These are phyloP conservation scores for Meloidogyne floridensis DNA, from an alignment of 1,140 invertebrate species.

Conservation along the genomic window DNA sequence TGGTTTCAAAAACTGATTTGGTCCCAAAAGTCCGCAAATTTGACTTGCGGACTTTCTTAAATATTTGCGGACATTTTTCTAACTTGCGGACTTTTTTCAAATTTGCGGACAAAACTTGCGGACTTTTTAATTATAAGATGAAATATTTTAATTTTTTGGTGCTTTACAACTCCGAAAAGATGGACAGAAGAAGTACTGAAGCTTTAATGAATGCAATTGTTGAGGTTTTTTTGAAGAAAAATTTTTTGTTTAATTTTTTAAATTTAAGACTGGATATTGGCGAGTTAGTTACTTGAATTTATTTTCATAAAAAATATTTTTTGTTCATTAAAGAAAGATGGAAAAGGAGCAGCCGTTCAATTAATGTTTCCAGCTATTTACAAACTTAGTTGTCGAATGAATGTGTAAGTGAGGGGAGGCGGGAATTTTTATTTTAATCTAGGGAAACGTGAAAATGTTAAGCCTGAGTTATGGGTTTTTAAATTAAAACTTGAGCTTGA, in stretches of 20 bases:
- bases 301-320: background rate
- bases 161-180: slow-evolving; percentile 59
- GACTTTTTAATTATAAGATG: too few species aligned
- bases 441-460: too few species aligned
- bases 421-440: too few species aligned
- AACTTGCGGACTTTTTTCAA: too few species aligned
- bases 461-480: too few species aligned
- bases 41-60: too few species aligned
- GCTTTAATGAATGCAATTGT: slow-evolving; percentile 65
- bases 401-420: slow-evolving; percentile 44
- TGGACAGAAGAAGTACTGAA: slow-evolving; percentile 63
- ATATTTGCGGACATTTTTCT: too few species aligned
- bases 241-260: background rate
- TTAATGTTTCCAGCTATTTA: slow-evolving; percentile 66
- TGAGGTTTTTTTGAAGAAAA: slow-evolving; percentile 11
- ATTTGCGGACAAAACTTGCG: slow-evolving; percentile 28
- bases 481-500: too few species aligned
- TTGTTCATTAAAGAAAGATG: slow-evolving; percentile 17
- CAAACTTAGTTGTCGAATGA: slow-evolving; percentile 62
- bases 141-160: background rate
- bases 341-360: slow-evolving; percentile 52
- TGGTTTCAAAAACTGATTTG: too few species aligned
- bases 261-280: slow-evolving; percentile 62
- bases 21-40: too few species aligned
- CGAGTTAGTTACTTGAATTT: slow-evolving; percentile 20